Conservation (phyloP, 1,140 invertebrate species). For the Leptinotarsa undecemlineata region DNA sequence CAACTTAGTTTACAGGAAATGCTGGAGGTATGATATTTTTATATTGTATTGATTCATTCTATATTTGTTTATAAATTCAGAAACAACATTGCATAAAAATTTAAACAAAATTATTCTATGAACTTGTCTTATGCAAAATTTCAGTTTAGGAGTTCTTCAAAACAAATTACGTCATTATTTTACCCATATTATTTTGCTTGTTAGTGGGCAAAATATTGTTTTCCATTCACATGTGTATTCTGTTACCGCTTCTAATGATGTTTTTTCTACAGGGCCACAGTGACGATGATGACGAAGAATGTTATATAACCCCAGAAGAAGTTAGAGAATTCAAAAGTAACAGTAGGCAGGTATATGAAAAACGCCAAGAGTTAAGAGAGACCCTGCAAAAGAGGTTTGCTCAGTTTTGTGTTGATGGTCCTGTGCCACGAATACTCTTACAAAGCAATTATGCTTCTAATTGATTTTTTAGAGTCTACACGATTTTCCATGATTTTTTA, state of each 20-base stretch:
- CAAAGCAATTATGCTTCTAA: slow-evolving; percentile 52
- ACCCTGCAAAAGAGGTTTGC: slow-evolving; percentile 81
- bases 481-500: slow-evolving; percentile 32
- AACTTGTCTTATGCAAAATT: too few relatives aligned
- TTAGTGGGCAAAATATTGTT: not conserved
- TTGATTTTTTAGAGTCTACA: slow-evolving; percentile 38
- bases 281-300: slow-evolving; percentile 73
- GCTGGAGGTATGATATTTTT: slow-evolving; percentile 63
- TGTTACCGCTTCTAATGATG: not conserved
- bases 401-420: slow-evolving; percentile 69
- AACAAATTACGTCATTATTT: too few relatives aligned
- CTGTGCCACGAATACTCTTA: slow-evolving; percentile 49
- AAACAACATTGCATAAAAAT: too few relatives aligned
- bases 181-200: too few relatives aligned
- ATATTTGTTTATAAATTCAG: too few relatives aligned
- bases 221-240: not conserved
- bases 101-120: too few relatives aligned
- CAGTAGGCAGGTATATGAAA: slow-evolving; percentile 72
- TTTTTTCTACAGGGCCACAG: slow-evolving; percentile 58
- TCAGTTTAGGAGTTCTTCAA: too few relatives aligned
- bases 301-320: slow-evolving; percentile 86
- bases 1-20: slow-evolving; percentile 69
- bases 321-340: slow-evolving; percentile 77
- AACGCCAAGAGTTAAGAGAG: slow-evolving; percentile 80
- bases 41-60: too few relatives aligned